phyloP scores from a whole-genome alignment of 1,140 invertebrate genomes.

The Mamestra configurata region DNA sequence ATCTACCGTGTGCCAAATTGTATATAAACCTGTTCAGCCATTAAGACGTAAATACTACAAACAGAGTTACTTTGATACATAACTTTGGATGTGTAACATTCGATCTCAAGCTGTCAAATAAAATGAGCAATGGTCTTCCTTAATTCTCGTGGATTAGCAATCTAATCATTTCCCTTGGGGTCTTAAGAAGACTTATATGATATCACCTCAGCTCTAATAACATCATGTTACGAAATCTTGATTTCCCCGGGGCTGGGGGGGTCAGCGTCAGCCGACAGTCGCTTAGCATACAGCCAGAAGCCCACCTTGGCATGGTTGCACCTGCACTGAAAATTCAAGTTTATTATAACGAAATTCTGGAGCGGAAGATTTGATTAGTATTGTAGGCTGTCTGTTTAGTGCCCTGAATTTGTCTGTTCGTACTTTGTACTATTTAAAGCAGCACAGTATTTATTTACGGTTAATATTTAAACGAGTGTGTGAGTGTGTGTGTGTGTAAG shows the following conservation, averaged over 20 bases:
- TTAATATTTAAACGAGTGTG: no score
- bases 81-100: not conserved
- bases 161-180: constrained; percentile 9
- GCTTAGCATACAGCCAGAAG: constrained; percentile 19
- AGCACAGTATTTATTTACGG: no score
- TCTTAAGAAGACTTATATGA: constrained; percentile 4
- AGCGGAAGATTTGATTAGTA: not conserved
- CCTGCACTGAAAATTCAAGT: not conserved
- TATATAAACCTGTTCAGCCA: no score
- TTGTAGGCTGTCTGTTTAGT: not conserved
- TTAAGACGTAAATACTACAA: no score
- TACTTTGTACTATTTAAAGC: no score
- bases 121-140: constrained; percentile 25
- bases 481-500: no score
- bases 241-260: constrained; percentile 11
- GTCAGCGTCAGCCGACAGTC: constrained; percentile 9
- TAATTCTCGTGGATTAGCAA: constrained; percentile 5
- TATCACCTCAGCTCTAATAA: constrained; percentile 37
- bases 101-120: not conserved
- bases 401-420: not conserved
- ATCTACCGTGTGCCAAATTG: no score
- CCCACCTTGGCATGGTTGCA: constrained; percentile 2
- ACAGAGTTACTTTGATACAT: no score
- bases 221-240: constrained; percentile 40
- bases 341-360: not conserved